Percentiles rank a stretch among this genome's conserved stretches.
Evolutionary conservation across 2,113 vertebrate genomes (phyloP).

Genomic region (Apteryx owenii): DNA sequence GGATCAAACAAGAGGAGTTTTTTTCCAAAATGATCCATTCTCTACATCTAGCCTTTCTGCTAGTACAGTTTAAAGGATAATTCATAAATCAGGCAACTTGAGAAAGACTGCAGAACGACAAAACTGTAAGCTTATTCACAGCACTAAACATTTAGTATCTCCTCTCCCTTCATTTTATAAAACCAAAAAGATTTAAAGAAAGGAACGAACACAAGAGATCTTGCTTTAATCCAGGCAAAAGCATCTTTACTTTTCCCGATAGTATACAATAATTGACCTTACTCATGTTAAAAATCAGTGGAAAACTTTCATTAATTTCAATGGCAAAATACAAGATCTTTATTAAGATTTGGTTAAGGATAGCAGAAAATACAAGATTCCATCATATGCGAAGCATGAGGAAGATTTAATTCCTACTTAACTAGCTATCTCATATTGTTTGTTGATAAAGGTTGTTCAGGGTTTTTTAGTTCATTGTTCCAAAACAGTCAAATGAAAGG

Average conservation of each 20-base stretch:
- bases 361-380: not conserved
- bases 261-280: not conserved
- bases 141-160: not conserved
- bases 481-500: not conserved
- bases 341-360: not conserved
- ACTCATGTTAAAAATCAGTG: not conserved
- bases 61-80: not conserved
- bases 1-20: not conserved
- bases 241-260: not conserved
- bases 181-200: not conserved
- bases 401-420: not conserved
- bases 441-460: not conserved
- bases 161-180: not conserved
- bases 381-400: not conserved
- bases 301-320: not conserved
- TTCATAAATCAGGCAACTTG: not conserved
- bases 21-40: not conserved
- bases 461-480: not conserved
- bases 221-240: not conserved
- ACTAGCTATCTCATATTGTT: not conserved
- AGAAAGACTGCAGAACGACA: not conserved
- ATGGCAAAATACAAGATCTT: not conserved
- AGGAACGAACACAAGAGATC: not conserved
- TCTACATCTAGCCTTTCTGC: not conserved
- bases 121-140: not conserved